Evolutionary conservation across 2,797 vertebrate species (phyloP).

Genomic region (Galagoides demidoff): DNA sequence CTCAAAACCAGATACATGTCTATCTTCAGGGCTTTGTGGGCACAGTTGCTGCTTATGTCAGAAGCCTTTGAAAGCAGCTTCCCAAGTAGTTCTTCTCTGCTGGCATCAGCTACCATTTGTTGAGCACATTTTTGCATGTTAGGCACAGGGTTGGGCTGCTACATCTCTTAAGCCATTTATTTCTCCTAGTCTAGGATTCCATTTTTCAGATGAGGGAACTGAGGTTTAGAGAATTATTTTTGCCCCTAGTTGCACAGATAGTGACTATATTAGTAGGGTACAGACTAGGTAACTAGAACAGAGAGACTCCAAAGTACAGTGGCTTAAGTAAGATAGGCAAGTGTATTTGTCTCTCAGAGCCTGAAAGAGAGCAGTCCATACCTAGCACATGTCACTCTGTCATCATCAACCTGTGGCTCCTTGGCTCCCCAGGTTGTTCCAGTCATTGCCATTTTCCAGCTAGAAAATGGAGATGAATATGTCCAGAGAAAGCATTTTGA

Average conservation of each 20-base stretch:
- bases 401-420: neutral
- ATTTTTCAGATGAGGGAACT: constrained; percentile 43
- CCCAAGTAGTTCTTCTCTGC: neutral
- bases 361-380: neutral
- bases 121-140: neutral
- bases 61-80: constrained; percentile 26
- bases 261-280: neutral
- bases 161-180: constrained; percentile 29
- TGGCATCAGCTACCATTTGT: neutral
- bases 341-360: neutral
- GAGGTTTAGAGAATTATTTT: neutral
- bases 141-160: neutral
- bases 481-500: neutral
- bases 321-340: neutral
- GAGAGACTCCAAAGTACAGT: neutral
- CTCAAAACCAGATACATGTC: neutral
- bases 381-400: neutral
- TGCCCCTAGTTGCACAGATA: neutral
- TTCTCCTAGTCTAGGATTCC: constrained; percentile 13
- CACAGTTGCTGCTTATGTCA: neutral
- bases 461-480: neutral
- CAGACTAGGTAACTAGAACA: neutral
- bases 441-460: neutral
- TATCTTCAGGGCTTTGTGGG: neutral
- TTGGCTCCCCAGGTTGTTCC: neutral